Base-by-base conservation (phyloP, 2,113 vertebrate genomes). In the Nothocercus nigrocapillus region DNA sequence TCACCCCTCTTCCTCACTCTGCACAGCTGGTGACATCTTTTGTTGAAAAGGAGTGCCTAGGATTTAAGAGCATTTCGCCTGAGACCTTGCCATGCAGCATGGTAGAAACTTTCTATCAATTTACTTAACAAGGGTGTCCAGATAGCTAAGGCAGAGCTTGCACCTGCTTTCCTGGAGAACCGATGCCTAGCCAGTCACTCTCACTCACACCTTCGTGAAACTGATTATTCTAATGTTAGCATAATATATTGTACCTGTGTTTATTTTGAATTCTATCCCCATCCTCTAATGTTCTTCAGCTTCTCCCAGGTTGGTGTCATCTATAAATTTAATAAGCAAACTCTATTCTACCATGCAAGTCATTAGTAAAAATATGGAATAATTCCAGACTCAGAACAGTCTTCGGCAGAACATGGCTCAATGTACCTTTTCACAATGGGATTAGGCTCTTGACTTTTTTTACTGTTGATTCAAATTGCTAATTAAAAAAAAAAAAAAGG, bases 301-400 rank as follows among this genome's bases (percentile, higher is more conserved):
- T 4, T 84, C 69, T 89, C 19, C 34, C 61, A 62, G 32, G 32
- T 6, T 89, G 40, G 28, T 75, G 13, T 25, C 24, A 79, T 40
- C 45, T 78, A 30, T 44, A 84, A 81, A 78, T 86, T 88, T 59
- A 92, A 90, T n/a, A 86, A 86, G 30, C 19, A 86, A 88, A 70
- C n/a, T 77, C 34, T 70, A 18, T 59, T 94, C 42, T 86, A 36
- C 40, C 17, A 6, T 63, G 45, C 27, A 81, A 90, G 36, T 70
- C 21, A 83, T 61, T 87, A 90, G 90, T 49, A 70, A 92, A 94
- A 92, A 54, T 63, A 89, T 12, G 0, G 0, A 63, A 56, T 67
- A 21, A 72, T 72, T 92, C 56, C n/a, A 83, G 69, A 63, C 5
- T 14, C 61, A 54, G 61, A 82, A 63, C 8, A 42, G n/a, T 40